Percentiles rank a stretch among this genome's conserved stretches.
phyloP scores from a whole-genome alignment of 2,797 vertebrate genomes.

The Peromyscus eremicus region DNA sequence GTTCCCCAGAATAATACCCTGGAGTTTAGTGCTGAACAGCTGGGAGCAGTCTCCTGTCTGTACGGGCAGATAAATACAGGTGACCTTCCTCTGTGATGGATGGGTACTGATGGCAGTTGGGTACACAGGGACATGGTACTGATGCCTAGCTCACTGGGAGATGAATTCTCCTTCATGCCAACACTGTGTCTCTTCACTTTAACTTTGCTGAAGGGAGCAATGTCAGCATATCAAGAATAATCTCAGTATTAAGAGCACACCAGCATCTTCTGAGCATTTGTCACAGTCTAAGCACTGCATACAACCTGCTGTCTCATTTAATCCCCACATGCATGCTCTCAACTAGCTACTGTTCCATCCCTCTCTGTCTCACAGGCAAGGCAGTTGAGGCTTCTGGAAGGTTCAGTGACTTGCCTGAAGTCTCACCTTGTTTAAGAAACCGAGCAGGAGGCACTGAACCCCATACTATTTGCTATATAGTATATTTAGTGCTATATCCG shows the following conservation, averaged over 20 bases:
- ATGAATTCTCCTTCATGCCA: conserved; percentile 62
- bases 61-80: conserved; percentile 64
- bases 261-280: neutral
- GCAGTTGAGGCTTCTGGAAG: conserved; percentile 17
- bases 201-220: neutral
- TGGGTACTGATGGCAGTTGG: neutral
- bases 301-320: neutral
- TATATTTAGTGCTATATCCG: neutral
- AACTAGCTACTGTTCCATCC: neutral
- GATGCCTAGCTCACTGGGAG: conserved; percentile 60
- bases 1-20: conserved; percentile 47
- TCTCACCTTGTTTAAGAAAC: neutral
- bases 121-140: neutral
- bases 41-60: conserved; percentile 57
- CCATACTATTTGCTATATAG: too few relatives aligned
- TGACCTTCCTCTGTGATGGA: conserved; percentile 72
- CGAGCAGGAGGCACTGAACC: neutral
- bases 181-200: conserved; percentile 47
- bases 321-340: neutral
- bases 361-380: neutral
- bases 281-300: neutral
- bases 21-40: conserved; percentile 13
- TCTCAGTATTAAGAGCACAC: neutral
- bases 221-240: neutral
- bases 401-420: neutral